phyloP scores from a whole-genome alignment of 2,797 vertebrate genomes.

The Paramormyrops hopkinsi region DNA sequence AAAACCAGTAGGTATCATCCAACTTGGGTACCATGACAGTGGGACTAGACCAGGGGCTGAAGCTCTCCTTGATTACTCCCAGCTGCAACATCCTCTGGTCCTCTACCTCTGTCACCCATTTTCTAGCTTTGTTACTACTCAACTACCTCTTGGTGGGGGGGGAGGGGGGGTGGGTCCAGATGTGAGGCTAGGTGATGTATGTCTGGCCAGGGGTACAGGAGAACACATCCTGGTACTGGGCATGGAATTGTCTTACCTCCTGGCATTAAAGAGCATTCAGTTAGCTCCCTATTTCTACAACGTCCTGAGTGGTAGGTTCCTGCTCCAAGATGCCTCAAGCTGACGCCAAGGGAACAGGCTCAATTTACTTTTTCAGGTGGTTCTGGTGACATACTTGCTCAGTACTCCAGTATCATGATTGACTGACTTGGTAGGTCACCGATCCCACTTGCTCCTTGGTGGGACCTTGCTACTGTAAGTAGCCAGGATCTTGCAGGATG shows the following conservation, averaged over 20 bases:
- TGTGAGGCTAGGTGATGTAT: not conserved
- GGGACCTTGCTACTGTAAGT: not conserved
- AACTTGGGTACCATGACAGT: slow-evolving; percentile 44
- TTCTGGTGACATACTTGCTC: not conserved
- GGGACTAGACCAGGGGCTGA: not conserved
- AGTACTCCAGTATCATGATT: not conserved
- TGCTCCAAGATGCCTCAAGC: not conserved
- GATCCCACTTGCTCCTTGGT: not conserved
- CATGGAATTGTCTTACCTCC: not conserved
- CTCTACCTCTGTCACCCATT: not conserved
- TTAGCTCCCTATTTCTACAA: not conserved
- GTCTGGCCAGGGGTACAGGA: not conserved
- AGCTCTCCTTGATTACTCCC: not conserved
- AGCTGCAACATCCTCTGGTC: not conserved
- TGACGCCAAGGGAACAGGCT: not conserved
- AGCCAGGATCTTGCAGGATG: not conserved
- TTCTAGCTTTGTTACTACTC: not conserved
- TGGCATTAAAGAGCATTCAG: not conserved
- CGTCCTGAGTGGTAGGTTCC: not conserved
- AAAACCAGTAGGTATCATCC: slow-evolving; percentile 31
- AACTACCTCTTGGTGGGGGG: not conserved
- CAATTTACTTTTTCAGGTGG: not conserved
- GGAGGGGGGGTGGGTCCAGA: not conserved
- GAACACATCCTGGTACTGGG: not conserved
- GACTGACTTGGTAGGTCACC: not conserved